Base-by-base conservation (phyloP, 2,888 invertebrate genomes). In the Pediacus dermestoides region DNA sequence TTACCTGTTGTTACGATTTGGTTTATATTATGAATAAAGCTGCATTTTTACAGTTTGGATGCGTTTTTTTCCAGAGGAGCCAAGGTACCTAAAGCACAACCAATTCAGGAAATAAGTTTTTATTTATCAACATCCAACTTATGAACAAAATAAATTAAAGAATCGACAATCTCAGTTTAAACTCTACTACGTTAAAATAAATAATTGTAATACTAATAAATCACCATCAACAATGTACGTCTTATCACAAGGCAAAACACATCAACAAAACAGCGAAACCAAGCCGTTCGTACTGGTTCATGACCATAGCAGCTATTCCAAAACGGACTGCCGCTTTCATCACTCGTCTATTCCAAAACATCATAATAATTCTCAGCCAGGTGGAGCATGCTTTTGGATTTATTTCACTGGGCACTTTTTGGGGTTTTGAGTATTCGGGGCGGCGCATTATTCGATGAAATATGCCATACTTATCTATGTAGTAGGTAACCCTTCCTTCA, bases 1-100 rank as follows among this genome's bases (percentile, higher is more conserved):
- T 63, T 64, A 61, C 63, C 64, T 65, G 64, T 66, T 66, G 63
- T 64, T 64, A 66, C 58, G 51, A 58, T 64, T 64, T 61, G 50
- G 60, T 63, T 66, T 64, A 58, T 62, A 64, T 59, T 60, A 42
- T 38, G 58, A 67, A 66, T 67, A 67, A 67, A 67, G 67, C 67
- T 66, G 66, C 67, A 67, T 67, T 67, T 67, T 67, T 67, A 67
- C 66, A 66, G 60, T 59, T 58, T 4, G 3, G 26, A 13, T 32
- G 8, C 11, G 9, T 3, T 23, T 23, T 9, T 23, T 23, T 23
- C 23, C n/a, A 4, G 3, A 23, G 10, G 3, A 23, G 4, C 23
- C 4, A 18, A 4, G 8, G 18, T 18, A 6, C 4, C 8, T 18
- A 8, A 18, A 18, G 4, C 18, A 18, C 8, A 18, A 18, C 18